phyloP scores from a whole-genome alignment of 2,888 invertebrate species.

The Clusia tigrina region DNA sequence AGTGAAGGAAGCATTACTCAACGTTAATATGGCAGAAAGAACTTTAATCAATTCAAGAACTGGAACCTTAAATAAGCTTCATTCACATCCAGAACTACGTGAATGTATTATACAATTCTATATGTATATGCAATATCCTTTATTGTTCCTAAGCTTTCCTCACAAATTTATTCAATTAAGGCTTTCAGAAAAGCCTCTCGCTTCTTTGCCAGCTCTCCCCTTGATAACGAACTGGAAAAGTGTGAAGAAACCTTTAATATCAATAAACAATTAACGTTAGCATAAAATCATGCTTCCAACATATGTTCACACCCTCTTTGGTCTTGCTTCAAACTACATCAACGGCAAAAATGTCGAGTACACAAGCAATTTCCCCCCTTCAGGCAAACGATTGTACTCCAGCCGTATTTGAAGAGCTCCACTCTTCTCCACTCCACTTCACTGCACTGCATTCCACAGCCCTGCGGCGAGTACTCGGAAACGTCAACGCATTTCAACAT shows the following conservation, averaged over 20 bases:
- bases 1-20: too few relatives aligned
- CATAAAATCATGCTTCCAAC: constrained; percentile 15
- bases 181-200: not conserved
- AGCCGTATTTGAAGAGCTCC: not conserved
- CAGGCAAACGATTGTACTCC: not conserved
- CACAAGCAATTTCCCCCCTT: not conserved
- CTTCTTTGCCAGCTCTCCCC: not conserved
- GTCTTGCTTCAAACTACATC: not conserved
- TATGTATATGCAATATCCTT: too few relatives aligned
- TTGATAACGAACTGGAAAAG: not conserved
- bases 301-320: constrained; percentile 10
- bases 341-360: not conserved
- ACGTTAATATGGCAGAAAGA: too few relatives aligned
- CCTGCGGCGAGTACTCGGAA: not conserved
- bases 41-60: too few relatives aligned
- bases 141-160: too few relatives aligned
- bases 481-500: constrained; percentile 6
- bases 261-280: constrained; percentile 20
- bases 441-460: too few relatives aligned
- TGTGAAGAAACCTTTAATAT: constrained; percentile 5
- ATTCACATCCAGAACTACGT: too few relatives aligned
- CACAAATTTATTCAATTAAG: too few relatives aligned
- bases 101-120: too few relatives aligned
- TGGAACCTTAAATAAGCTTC: too few relatives aligned
- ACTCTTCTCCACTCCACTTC: not conserved